Evolutionary conservation across 2,888 invertebrate genomes (phyloP).

Genomic region (Aleiodes alternator): DNA sequence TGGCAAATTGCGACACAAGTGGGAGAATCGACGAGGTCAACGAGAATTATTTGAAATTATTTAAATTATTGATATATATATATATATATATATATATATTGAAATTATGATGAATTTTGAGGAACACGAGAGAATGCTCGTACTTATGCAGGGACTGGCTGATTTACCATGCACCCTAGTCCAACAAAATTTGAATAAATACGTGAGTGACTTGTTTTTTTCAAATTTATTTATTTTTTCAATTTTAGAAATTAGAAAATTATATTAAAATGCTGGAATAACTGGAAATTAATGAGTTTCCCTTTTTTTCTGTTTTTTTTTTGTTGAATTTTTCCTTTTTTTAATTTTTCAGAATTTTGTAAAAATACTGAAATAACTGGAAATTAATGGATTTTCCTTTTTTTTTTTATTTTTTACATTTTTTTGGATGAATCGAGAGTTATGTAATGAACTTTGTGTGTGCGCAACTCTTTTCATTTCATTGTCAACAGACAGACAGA

Average conservation of each 20-base stretch:
- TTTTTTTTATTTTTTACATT: neutral
- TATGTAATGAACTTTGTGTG: slow-evolving; percentile 9
- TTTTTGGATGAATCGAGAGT: neutral
- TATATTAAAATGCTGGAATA: no score
- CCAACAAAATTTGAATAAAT: slow-evolving; percentile 80
- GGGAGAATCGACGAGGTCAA: slow-evolving; percentile 22
- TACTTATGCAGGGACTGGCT: slow-evolving; percentile 63
- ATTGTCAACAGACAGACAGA: neutral
- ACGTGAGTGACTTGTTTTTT: slow-evolving; percentile 75
- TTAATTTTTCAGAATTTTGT: no score
- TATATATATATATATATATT: neutral
- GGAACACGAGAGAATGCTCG: slow-evolving; percentile 57
- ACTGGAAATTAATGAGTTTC: neutral
- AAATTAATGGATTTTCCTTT: neutral
- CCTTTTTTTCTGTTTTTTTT: neutral
- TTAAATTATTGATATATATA: no score
- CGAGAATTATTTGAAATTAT: neutral
- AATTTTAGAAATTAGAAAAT: no score
- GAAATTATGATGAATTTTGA: slow-evolving; percentile 37
- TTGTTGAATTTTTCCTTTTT: no score
- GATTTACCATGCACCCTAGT: slow-evolving; percentile 71
- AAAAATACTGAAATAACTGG: no score
- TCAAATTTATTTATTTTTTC: no score
- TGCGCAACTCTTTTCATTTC: slow-evolving; percentile 8
- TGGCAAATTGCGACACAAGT: neutral